phyloP scores from a whole-genome alignment of 2,113 vertebrate genomes.

The Hippotragus niger region DNA sequence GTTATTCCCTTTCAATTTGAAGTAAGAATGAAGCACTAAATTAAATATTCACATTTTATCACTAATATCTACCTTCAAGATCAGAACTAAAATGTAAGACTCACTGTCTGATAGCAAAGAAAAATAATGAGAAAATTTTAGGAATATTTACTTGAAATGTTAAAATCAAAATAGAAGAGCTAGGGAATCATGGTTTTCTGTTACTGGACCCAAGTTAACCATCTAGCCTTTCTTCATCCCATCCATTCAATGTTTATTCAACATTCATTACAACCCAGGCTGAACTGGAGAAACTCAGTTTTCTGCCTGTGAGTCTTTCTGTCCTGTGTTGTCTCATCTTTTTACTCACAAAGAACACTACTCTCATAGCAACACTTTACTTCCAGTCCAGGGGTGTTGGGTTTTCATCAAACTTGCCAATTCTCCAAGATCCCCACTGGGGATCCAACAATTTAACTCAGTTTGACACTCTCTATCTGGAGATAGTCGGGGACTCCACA shows the following conservation, averaged over 20 bases:
- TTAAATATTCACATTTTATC: background rate
- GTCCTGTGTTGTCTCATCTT: background rate
- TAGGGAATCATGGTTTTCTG: background rate
- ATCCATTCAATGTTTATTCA: background rate
- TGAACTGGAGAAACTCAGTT: background rate
- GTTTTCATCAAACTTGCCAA: background rate
- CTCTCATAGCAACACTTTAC: background rate
- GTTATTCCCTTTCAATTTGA: background rate
- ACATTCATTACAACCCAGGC: background rate
- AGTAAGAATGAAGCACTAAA: slow-evolving; percentile 11
- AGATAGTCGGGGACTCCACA: background rate
- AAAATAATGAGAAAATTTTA: background rate
- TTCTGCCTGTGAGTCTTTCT: background rate
- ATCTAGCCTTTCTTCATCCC: background rate
- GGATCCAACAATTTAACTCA: background rate
- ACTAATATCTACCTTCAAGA: background rate
- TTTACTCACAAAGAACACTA: background rate
- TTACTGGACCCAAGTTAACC: background rate
- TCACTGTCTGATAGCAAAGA: background rate
- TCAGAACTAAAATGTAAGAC: background rate
- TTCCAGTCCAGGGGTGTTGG: background rate
- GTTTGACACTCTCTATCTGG: background rate
- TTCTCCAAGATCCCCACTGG: background rate
- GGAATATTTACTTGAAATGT: background rate
- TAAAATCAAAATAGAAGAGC: background rate